Evolutionary conservation across 2,888 invertebrate species (phyloP).

Genomic region (Torymus aiolomorphi): DNA sequence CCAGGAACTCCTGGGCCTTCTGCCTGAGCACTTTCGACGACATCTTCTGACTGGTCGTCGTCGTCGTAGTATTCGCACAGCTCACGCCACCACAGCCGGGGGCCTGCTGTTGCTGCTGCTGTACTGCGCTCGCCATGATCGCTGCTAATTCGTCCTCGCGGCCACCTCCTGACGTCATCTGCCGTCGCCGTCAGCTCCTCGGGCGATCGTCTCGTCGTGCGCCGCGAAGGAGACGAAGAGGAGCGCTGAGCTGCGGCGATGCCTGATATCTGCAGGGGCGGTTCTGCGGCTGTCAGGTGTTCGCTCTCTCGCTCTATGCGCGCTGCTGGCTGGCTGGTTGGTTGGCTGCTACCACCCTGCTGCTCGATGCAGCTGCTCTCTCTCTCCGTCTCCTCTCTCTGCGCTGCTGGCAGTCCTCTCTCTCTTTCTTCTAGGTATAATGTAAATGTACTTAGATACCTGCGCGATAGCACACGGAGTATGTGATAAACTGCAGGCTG

Average conservation of each 20-base stretch:
- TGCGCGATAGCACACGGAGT: no score
- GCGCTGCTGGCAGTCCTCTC: no score
- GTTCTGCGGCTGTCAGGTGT: neutral
- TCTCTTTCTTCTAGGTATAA: no score
- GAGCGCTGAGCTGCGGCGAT: neutral
- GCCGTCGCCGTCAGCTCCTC: neutral
- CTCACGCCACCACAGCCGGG: slow-evolving; percentile 33
- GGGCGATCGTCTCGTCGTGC: neutral
- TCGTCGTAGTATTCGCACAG: neutral
- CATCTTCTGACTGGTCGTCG: slow-evolving; percentile 75
- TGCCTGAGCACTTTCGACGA: slow-evolving; percentile 81
- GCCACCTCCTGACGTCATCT: neutral
- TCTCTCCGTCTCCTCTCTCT: no score
- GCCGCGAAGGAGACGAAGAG: neutral
- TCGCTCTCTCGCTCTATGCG: neutral
- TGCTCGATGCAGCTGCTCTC: no score
- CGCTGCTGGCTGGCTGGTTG: neutral
- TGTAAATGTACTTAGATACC: no score
- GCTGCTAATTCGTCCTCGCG: slow-evolving; percentile 30
- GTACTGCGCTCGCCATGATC: slow-evolving; percentile 46
- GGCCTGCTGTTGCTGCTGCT: neutral
- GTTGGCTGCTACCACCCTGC: no score
- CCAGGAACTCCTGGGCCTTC: slow-evolving; percentile 84
- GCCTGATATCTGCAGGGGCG: neutral
- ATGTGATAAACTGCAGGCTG: no score